A percentile compares a stretch with the other conserved stretches of the same genome.
These are phyloP conservation scores for Atta texana DNA, from an alignment of 1,140 invertebrate genomes.

Conservation along the genomic window DNA sequence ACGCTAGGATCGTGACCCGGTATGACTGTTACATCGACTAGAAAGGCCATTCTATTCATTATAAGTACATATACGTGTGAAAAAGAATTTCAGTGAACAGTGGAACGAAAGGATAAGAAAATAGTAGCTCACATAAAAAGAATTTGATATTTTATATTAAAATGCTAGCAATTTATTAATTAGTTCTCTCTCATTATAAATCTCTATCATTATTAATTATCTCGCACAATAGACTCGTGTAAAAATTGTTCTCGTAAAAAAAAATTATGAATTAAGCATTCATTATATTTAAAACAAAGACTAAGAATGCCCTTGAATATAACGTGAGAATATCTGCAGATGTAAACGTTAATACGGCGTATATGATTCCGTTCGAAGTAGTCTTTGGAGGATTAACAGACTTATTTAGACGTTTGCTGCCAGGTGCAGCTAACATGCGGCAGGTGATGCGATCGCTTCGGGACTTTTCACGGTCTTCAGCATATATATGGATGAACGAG, in stretches of 20 bases:
- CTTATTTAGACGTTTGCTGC: slow-evolving; percentile 53
- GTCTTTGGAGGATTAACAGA: slow-evolving; percentile 38
- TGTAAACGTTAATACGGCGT: slow-evolving; percentile 24
- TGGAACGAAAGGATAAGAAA: neutral
- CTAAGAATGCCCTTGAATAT: neutral
- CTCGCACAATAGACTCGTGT: neutral
- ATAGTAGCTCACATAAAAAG: neutral
- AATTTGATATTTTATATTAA: neutral
- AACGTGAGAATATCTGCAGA: slow-evolving; percentile 56
- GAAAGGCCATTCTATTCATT: slow-evolving; percentile 43
- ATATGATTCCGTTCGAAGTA: slow-evolving; percentile 40
- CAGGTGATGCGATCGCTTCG: slow-evolving; percentile 61
- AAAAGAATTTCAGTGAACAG: neutral
- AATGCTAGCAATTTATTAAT: neutral
- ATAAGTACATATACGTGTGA: slow-evolving; percentile 11
- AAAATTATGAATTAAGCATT: neutral
- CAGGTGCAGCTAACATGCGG: slow-evolving; percentile 52
- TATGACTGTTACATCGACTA: slow-evolving; percentile 49
- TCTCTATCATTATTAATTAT: neutral
- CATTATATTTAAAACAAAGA: neutral
- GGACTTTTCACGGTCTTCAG: slow-evolving; percentile 45
- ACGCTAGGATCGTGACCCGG: slow-evolving; percentile 61
- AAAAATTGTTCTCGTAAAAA: neutral
- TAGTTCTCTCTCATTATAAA: neutral
- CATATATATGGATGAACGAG: neutral